Base-by-base conservation (phyloP, 2,113 vertebrate genomes). In the Mesembrinibis cayennensis region DNA sequence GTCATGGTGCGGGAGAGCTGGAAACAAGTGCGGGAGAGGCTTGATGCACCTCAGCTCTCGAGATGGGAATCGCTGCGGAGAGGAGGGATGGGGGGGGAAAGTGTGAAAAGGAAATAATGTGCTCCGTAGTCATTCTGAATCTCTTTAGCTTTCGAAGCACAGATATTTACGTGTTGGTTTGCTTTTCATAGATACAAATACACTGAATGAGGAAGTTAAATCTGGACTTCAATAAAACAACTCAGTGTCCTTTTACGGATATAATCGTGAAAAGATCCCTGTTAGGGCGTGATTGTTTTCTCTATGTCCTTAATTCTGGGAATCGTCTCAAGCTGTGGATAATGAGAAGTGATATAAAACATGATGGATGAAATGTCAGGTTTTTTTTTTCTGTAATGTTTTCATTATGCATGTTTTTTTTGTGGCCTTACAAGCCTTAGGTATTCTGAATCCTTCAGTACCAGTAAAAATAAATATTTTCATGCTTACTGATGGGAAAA, bases 31-130 rank as follows among this genome's bases (percentile, higher is more conserved):
- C n/a, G 0, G 27, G 73, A 21, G 52, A 27, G 44, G 19, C 25
- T 3, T 2, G 3, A 4, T 10, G 82, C 42, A 2, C 4, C n/a
- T 38, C 47, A 0, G 34, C 45, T 1, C 27, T 8, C 9, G 38
- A 5, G 21, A 9, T 20, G 52, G 5, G 63, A 42, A 16, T n/a
- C 23, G 14, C 29, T 1, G 3, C 26, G 70, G 27, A 44, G 15
- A 30, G 29, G 36, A 52, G 58, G 30, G 18, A 2, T 17, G 80
- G 7, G 30, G 69, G 27, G 21, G 22, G 44, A 72, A 34, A 4
- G 6, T 1, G 9, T 34, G 44, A 7, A 34, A 49, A 52, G 25
- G 12, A 21, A 61, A 5, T 12, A 19, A 7, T 1, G 18, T 5
- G 5, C 11, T 20, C 3, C 14, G 18, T 11, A 9, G 25, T 18